Percentiles rank a stretch among this genome's conserved stretches.
Evolutionary conservation across 1,140 invertebrate genomes (phyloP).

Genomic region (Cheumatopsyche charites): DNA sequence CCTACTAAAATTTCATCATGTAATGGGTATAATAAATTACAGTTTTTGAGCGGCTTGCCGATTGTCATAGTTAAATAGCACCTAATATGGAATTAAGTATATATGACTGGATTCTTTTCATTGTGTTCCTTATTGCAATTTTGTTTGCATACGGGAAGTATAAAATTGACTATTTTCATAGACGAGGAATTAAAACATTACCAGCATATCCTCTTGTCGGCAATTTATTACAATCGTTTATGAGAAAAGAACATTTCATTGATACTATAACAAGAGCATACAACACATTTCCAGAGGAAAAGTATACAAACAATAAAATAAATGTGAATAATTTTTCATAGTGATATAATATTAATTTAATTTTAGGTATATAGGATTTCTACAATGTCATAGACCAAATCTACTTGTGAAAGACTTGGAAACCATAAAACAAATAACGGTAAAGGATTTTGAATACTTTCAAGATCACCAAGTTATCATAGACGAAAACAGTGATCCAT

Average conservation of each 20-base stretch:
- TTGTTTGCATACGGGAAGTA: not conserved
- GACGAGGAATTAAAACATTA: constrained; percentile 14
- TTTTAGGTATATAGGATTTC: constrained; percentile 42
- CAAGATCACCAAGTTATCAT: constrained; percentile 47
- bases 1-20: no score
- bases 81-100: not conserved
- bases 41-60: not conserved
- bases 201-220: constrained; percentile 22
- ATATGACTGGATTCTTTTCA: not conserved
- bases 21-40: constrained; percentile 2
- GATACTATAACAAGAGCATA: constrained; percentile 7
- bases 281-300: constrained; percentile 10
- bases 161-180: not conserved
- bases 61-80: not conserved
- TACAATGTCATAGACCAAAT: constrained; percentile 4
- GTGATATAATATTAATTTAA: not conserved
- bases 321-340: not conserved
- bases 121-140: not conserved
- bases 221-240: not conserved
- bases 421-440: constrained; percentile 51
- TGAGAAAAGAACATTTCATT: constrained; percentile 12
- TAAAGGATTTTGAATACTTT: constrained; percentile 54
- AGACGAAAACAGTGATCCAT: constrained; percentile 41
- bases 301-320: constrained; percentile 3
- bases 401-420: constrained; percentile 50